Percentiles rank a stretch among this genome's conserved stretches.
Conservation (phyloP, 1,140 invertebrate species). For the Caligus rogercresseyi region DNA sequence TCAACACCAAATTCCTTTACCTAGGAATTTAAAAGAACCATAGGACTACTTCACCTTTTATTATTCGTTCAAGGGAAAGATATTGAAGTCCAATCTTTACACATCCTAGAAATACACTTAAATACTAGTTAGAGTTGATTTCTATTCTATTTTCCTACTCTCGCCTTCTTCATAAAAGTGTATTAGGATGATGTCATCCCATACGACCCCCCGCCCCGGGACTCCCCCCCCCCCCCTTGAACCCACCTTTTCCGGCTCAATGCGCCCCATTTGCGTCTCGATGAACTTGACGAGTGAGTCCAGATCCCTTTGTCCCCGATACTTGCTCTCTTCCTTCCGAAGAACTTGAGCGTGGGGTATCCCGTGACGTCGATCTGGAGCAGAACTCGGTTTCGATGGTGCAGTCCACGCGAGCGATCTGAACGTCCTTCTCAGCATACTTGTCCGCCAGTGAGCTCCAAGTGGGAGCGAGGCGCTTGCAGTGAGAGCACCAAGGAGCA, state of each 20-base stretch:
- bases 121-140: too few species aligned
- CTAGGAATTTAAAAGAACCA: too few species aligned
- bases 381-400: slow-evolving; percentile 48
- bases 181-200: too few species aligned
- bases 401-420: slow-evolving; percentile 56
- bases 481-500: slow-evolving; percentile 70
- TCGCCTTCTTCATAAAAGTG: too few species aligned
- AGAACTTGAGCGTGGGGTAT: slow-evolving; percentile 39
- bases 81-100: too few species aligned
- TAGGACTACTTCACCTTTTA: too few species aligned
- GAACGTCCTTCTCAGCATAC: slow-evolving; percentile 39
- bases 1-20: too few species aligned
- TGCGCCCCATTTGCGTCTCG: slow-evolving; percentile 40
- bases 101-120: too few species aligned
- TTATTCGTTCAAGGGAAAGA: too few species aligned
- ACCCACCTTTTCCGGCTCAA: not conserved
- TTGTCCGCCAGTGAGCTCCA: slow-evolving; percentile 52
- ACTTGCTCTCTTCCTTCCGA: slow-evolving; percentile 30
- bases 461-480: slow-evolving; percentile 46
- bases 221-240: too few species aligned
- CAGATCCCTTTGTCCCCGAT: slow-evolving; percentile 47
- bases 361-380: slow-evolving; percentile 52
- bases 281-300: slow-evolving; percentile 49
- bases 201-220: too few species aligned
- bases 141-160: too few species aligned